Evolutionary conservation across 2,113 vertebrate genomes (phyloP).

Genomic region (Catharus bicknelli): DNA sequence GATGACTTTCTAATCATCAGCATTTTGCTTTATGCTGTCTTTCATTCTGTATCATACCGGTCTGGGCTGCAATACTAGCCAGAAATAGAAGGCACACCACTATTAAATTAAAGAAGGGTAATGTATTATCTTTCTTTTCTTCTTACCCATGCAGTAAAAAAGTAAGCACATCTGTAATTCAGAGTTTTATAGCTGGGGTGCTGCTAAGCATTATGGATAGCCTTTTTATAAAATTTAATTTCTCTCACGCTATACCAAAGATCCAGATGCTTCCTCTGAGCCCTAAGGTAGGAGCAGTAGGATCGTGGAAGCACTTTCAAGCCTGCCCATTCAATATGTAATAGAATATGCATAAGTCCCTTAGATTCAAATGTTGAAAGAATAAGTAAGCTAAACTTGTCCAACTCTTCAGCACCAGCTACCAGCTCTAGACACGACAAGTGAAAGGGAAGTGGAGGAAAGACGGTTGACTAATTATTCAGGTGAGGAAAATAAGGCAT

Average conservation of each 20-base stretch:
- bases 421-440: background rate
- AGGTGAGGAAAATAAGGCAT: background rate
- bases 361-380: background rate
- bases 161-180: background rate
- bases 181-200: background rate
- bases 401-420: background rate
- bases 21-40: background rate
- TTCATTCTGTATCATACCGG: background rate
- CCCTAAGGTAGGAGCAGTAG: background rate
- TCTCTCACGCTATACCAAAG: background rate
- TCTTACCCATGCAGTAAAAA: background rate
- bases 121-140: background rate
- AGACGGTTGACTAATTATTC: background rate
- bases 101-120: background rate
- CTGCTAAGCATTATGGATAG: background rate
- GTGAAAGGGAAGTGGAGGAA: background rate
- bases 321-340: background rate
- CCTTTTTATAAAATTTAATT: background rate
- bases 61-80: background rate
- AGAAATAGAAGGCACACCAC: background rate
- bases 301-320: background rate
- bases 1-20: background rate
- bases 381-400: background rate
- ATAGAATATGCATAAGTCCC: background rate
- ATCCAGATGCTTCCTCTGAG: background rate